Percentiles rank a stretch among this genome's conserved stretches.
Evolutionary conservation across 2,888 invertebrate genomes (phyloP).

Genomic region (Crepidodera aurea): DNA sequence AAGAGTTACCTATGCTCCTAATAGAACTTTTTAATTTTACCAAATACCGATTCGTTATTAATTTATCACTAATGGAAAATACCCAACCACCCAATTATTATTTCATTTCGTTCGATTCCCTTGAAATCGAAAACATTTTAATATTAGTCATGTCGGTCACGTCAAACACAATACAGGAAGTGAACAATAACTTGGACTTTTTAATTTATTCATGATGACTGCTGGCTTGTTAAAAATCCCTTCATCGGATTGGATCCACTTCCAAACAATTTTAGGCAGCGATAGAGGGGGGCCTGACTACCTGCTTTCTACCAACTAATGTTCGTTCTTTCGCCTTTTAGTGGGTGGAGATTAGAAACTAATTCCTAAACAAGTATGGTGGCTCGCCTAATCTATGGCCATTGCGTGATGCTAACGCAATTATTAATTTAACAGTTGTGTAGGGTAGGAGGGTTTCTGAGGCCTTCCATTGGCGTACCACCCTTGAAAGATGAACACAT

Average conservation of each 20-base stretch:
- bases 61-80: not conserved
- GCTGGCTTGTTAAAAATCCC: slow-evolving; percentile 18
- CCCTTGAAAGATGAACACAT: not conserved
- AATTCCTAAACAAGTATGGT: slow-evolving; percentile 49
- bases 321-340: slow-evolving; percentile 23
- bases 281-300: slow-evolving; percentile 23
- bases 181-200: slow-evolving; percentile 10
- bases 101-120: slow-evolving; percentile 12
- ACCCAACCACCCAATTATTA: not conserved
- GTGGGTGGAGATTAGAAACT: slow-evolving; percentile 48
- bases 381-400: slow-evolving; percentile 44
- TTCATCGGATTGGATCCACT: slow-evolving; percentile 14
- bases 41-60: too few relatives aligned
- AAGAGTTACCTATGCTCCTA: too few relatives aligned
- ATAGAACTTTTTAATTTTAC: too few relatives aligned
- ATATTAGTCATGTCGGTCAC: slow-evolving; percentile 21
- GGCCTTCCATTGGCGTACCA: slow-evolving; percentile 22
- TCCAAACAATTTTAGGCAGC: slow-evolving; percentile 17
- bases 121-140: slow-evolving; percentile 21
- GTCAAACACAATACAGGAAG: slow-evolving; percentile 16
- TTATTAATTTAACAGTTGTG: slow-evolving; percentile 46
- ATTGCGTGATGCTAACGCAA: slow-evolving; percentile 44
- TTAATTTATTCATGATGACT: slow-evolving; percentile 23
- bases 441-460: slow-evolving; percentile 41
- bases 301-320: slow-evolving; percentile 33